phyloP scores from a whole-genome alignment of 1,140 invertebrate species.

The Marisa cornuarietis region DNA sequence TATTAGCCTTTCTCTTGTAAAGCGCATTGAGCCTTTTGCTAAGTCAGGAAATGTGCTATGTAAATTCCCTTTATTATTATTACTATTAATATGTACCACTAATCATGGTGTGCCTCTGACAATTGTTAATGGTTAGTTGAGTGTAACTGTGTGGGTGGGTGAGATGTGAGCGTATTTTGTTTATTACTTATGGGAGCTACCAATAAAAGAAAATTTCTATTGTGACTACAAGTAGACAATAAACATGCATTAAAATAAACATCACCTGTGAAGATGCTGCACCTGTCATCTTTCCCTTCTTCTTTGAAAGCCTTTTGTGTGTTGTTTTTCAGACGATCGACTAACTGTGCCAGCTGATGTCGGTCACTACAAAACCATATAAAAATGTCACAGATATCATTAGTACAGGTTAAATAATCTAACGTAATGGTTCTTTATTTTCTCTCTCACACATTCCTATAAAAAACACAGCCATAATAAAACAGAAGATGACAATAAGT shows the following conservation, averaged over 20 bases:
- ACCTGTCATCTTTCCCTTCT: constrained; percentile 20
- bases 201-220: too few relatives aligned
- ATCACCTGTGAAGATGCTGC: constrained; percentile 18
- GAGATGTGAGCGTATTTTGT: not conserved
- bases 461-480: too few relatives aligned
- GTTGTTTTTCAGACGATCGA: constrained; percentile 27
- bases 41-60: not conserved
- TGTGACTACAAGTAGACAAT: too few relatives aligned
- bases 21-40: not conserved
- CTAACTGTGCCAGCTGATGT: constrained; percentile 19
- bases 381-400: not conserved
- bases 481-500: too few relatives aligned
- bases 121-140: not conserved
- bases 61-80: too few relatives aligned
- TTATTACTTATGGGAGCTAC: too few relatives aligned
- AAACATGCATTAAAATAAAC: not conserved
- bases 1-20: too few relatives aligned
- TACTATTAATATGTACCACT: not conserved
- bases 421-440: too few relatives aligned
- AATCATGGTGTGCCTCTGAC: not conserved
- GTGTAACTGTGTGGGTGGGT: too few relatives aligned
- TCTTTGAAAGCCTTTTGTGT: constrained; percentile 15
- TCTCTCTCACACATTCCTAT: too few relatives aligned
- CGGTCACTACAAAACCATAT: constrained; percentile 20
- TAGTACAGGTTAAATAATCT: too few relatives aligned